Conservation (phyloP, 1,140 invertebrate species). For the Hesperophylax magnus region DNA sequence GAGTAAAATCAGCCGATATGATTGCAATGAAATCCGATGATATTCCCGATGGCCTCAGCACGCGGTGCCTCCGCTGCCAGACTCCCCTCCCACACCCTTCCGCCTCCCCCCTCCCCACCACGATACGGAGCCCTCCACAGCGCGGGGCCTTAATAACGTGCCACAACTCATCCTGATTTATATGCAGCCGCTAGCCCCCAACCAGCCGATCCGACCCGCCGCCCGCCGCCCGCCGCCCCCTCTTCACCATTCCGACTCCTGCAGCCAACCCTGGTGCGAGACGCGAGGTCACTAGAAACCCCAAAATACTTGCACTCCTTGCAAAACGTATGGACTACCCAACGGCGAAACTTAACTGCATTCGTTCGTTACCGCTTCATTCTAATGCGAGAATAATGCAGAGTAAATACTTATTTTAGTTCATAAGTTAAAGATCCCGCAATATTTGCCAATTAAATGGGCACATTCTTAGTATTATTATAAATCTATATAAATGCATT, state of each 20-base stretch:
- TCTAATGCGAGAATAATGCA: no score
- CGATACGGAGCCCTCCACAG: conserved; percentile 5
- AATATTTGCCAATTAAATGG: no score
- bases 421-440: no score
- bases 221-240: background rate
- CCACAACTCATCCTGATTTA: conserved; percentile 57
- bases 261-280: conserved; percentile 1
- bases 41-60: conserved; percentile 8
- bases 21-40: conserved; percentile 7
- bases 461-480: no score
- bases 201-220: background rate
- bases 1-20: conserved; percentile 2
- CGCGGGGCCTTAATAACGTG: conserved; percentile 52
- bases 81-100: background rate
- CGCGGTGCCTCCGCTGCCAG: background rate
- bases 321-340: no score
- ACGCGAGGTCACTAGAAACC: background rate
- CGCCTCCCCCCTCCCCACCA: background rate
- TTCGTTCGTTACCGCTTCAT: no score
- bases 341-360: no score
- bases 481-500: no score
- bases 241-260: background rate
- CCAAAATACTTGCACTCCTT: background rate
- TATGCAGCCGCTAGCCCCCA: conserved; percentile 46
- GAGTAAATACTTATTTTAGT: no score